Percentiles rank a stretch among this genome's conserved stretches.
phyloP scores from a whole-genome alignment of 2,113 vertebrate genomes.

The Geococcyx californianus region DNA sequence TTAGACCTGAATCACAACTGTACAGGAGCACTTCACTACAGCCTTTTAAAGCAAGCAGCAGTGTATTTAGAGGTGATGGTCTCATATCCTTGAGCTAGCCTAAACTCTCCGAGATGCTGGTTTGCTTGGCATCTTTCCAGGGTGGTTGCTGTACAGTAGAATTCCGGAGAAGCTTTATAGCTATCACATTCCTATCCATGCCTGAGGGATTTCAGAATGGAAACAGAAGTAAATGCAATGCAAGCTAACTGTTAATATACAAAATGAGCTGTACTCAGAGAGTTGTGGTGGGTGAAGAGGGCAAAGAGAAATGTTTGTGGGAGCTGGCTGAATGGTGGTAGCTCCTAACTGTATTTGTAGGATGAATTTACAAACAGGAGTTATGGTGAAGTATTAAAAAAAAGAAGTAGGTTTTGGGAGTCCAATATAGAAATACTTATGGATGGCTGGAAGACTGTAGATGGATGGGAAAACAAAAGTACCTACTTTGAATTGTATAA shows the following conservation, averaged over 20 bases:
- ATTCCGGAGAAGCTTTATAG: background rate
- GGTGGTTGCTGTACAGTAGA: background rate
- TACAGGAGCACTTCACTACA: background rate
- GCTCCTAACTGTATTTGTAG: background rate
- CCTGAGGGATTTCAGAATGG: constrained; percentile 14
- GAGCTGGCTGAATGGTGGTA: background rate
- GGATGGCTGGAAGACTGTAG: background rate
- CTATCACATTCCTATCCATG: background rate
- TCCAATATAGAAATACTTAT: background rate
- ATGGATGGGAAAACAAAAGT: background rate
- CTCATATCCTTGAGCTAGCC: background rate
- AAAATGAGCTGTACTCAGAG: background rate
- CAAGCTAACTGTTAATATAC: background rate
- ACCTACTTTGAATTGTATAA: background rate
- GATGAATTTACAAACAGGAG: background rate
- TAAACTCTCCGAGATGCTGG: background rate
- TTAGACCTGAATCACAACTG: background rate
- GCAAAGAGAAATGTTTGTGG: background rate
- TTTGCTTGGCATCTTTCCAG: constrained; percentile 1
- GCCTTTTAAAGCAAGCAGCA: background rate
- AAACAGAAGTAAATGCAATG: constrained; percentile 17
- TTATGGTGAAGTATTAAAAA: background rate
- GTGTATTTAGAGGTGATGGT: background rate
- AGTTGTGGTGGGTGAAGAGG: background rate
- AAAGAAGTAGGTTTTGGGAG: background rate